Evolutionary conservation across 2,797 vertebrate genomes (phyloP), one percentile per base, ranked within the genome.

Genomic region (Pyrocephalus nanus): DNA sequence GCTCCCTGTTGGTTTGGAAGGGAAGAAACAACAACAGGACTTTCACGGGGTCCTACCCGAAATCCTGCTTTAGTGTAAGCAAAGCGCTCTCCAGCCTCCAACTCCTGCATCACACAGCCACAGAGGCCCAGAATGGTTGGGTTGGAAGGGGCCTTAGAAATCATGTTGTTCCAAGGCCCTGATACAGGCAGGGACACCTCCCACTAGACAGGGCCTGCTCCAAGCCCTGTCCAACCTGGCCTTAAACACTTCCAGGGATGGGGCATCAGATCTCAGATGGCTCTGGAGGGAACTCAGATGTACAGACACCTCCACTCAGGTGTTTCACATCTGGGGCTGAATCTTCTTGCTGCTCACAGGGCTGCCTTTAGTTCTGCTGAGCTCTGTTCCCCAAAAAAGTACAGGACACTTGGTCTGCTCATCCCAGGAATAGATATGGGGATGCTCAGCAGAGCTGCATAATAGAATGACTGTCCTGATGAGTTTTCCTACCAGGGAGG

Each of bases 141-240:
- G 17, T 18, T 51, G 51, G 38, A 45, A 51, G 14, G 21, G 29
- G 45, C 20, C 15, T 40, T 22, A 30, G 38, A 34, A 12, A 23
- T 6, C n/a, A 22, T 12, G 20, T 22, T 5, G 2, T 64, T 29
- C 50, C 32, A 51, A 62, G 4, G 3, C 22, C 14, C 14, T 76
- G 23, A 45, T 45, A 4, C 11, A 38, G 38, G 8, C 25, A 77
- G 29, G 11, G 29, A 51, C 15, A 22, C 10, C 14, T 77, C 51
- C 45, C n/a, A 27, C 29, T 32, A 7, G 1, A 4, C 45, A 38
- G 51, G 4, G n/a, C 11, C 40, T 64, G n/a, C 25, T 77, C 51
- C 65, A 51, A 50, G 16, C 19, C 43, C n/a, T 0, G 0, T 71
- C 43, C 51, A 65, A 0, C 29, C 15, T 40, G 45, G 10, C 29